These are phyloP conservation scores for Sebastes vulpes DNA, from an alignment of 2,797 vertebrate genomes.

Conservation along the genomic window DNA sequence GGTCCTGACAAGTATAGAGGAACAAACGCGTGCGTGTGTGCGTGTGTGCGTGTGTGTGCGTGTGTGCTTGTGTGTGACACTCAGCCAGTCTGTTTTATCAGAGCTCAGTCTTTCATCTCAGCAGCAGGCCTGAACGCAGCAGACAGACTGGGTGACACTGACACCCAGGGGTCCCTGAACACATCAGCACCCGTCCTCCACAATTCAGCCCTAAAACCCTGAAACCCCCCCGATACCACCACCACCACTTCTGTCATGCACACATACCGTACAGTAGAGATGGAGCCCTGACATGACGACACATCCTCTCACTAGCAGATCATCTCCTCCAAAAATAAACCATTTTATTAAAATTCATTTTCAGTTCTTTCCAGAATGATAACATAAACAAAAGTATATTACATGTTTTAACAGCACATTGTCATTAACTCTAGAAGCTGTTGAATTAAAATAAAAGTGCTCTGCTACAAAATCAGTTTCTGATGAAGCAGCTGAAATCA, in stretches of 20 bases:
- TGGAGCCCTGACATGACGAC: conserved; percentile 2
- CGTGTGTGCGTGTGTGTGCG: neutral
- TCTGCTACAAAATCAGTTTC: neutral
- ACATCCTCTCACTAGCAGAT: conserved; percentile 11
- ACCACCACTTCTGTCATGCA: conserved; percentile 1
- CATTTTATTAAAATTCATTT: neutral
- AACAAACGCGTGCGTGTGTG: neutral
- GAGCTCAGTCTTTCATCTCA: conserved; percentile 64
- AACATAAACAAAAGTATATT: neutral
- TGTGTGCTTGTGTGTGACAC: neutral
- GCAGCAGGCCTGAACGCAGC: conserved; percentile 28
- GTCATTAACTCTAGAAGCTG: no score
- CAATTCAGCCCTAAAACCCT: conserved; percentile 35
- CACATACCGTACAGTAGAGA: neutral
- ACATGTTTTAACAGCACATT: no score
- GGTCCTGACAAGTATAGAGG: neutral
- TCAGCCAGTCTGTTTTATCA: conserved; percentile 48
- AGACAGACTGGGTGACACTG: neutral
- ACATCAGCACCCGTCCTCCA: conserved; percentile 44
- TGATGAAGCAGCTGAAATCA: neutral
- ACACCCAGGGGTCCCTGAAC: conserved; percentile 65
- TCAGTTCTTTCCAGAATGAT: neutral
- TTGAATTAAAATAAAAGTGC: neutral
- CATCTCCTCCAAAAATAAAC: neutral
- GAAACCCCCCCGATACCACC: conserved; percentile 31